Conservation (phyloP, 2,113 vertebrate genomes). For the Myiozetetes cayanensis region DNA sequence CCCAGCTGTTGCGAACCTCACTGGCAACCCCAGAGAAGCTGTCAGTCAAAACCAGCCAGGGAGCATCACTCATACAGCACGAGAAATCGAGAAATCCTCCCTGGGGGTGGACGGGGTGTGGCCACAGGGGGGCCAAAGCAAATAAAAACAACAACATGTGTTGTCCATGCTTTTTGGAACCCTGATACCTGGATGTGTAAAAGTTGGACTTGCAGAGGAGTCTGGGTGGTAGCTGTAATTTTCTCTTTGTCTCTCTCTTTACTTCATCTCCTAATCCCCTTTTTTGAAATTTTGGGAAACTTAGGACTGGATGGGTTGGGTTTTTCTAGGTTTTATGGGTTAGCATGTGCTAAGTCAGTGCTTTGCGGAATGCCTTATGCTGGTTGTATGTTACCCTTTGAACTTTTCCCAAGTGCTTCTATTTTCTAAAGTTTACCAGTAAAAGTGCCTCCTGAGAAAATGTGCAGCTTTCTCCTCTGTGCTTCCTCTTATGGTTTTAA, state of each 20-base stretch:
- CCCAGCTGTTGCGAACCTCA: not conserved
- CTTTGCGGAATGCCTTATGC: not conserved
- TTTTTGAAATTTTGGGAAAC: not conserved
- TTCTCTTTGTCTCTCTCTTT: not conserved
- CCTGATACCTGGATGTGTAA: not conserved
- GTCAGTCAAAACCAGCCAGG: not conserved
- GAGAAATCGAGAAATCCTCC: not conserved
- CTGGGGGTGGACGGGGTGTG: not conserved
- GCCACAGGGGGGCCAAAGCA: not conserved
- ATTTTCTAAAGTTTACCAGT: not conserved
- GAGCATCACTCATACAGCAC: too few relatives aligned
- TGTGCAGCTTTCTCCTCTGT: not conserved
- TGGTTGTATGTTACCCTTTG: not conserved
- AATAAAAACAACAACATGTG: not conserved
- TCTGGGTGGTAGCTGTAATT: not conserved
- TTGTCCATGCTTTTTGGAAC: not conserved
- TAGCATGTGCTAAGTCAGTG: not conserved
- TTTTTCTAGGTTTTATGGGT: not conserved
- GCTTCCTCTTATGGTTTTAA: not conserved
- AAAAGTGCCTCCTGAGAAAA: not conserved
- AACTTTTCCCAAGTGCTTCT: not conserved
- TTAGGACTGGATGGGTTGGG: not conserved
- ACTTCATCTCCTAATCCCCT: not conserved
- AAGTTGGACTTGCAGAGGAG: not conserved
- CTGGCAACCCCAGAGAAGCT: not conserved